Conservation (phyloP, 2,888 invertebrate species). For the Epirrhoe tristata region DNA sequence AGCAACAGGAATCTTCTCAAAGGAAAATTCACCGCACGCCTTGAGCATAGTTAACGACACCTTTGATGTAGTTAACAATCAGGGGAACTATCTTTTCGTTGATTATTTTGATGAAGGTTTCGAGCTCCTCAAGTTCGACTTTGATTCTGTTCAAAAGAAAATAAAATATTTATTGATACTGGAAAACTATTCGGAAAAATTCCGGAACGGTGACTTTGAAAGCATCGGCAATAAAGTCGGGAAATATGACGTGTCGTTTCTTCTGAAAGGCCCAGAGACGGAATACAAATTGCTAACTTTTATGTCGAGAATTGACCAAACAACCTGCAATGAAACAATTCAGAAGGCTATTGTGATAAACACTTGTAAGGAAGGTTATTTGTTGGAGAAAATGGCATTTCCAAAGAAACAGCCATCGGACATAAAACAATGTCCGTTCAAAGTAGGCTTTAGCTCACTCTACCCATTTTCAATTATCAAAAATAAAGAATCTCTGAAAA, state of each 20-base stretch:
- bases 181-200: constrained; percentile 33
- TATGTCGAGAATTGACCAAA: constrained; percentile 54
- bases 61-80: constrained; percentile 31
- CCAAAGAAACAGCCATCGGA: constrained; percentile 55
- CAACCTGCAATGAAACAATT: constrained; percentile 52
- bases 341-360: constrained; percentile 49
- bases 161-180: constrained; percentile 56
- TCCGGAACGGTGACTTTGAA: constrained; percentile 42
- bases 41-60: constrained; percentile 10
- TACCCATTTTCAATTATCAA: constrained; percentile 62
- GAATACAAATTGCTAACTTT: constrained; percentile 50
- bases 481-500: constrained; percentile 49
- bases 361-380: constrained; percentile 51
- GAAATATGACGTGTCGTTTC: constrained; percentile 55
- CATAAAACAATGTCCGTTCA: constrained; percentile 64
- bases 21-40: constrained; percentile 39
- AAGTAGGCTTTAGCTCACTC: constrained; percentile 59
- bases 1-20: constrained; percentile 41
- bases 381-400: constrained; percentile 49
- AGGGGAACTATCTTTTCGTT: constrained; percentile 44
- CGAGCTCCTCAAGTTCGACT: constrained; percentile 41
- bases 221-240: constrained; percentile 45
- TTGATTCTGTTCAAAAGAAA: constrained; percentile 37
- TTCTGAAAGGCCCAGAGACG: constrained; percentile 43
- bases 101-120: constrained; percentile 48